Percentiles rank a stretch among this genome's conserved stretches.
Conservation (phyloP, 92 coral and sea anemone genomes). For the Epizoanthus scotinus region DNA sequence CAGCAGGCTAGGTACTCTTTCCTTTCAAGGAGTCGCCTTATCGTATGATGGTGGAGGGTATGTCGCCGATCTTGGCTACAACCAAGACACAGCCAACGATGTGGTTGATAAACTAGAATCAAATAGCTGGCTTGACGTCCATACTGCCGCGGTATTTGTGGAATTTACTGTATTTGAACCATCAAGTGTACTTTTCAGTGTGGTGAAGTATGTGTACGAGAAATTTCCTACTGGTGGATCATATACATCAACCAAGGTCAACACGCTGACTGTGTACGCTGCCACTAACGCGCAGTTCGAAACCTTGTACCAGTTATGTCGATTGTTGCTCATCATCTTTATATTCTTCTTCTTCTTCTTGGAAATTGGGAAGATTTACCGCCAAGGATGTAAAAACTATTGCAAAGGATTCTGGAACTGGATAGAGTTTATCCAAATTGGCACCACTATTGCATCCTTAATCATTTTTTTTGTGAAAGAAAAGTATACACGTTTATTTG, state of each 20-base stretch:
- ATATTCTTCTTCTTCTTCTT: slow-evolving; percentile 69
- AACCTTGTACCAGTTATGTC: slow-evolving; percentile 75
- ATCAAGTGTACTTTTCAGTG: slow-evolving; percentile 69
- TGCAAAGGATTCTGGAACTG: slow-evolving; percentile 76
- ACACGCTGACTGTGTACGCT: slow-evolving; percentile 73
- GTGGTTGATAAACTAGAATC: slow-evolving; percentile 53
- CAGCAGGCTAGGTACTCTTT: slow-evolving; percentile 43
- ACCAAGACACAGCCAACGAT: slow-evolving; percentile 59
- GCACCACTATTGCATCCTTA: slow-evolving; percentile 63
- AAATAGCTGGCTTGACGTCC: slow-evolving; percentile 72
- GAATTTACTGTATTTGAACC: slow-evolving; percentile 86
- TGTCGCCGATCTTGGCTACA: slow-evolving; percentile 86
- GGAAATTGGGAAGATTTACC: slow-evolving; percentile 76
- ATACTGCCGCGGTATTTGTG: slow-evolving; percentile 65
- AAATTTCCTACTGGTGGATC: slow-evolving; percentile 68
- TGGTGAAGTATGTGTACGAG: slow-evolving; percentile 72
- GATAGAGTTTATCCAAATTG: slow-evolving; percentile 75
- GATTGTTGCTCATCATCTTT: slow-evolving; percentile 69
- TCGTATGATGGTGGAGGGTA: slow-evolving; percentile 83
- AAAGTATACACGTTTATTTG: slow-evolving; percentile 70
- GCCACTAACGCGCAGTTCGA: slow-evolving; percentile 59
- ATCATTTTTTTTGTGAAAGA: slow-evolving; percentile 84
- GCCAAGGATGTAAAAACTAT: slow-evolving; percentile 56
- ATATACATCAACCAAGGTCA: slow-evolving; percentile 42
- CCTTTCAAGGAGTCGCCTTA: slow-evolving; percentile 59